These are phyloP conservation scores for Dyspetes luteomarginatus DNA, from an alignment of 2,888 invertebrate species.

Conservation along the genomic window DNA sequence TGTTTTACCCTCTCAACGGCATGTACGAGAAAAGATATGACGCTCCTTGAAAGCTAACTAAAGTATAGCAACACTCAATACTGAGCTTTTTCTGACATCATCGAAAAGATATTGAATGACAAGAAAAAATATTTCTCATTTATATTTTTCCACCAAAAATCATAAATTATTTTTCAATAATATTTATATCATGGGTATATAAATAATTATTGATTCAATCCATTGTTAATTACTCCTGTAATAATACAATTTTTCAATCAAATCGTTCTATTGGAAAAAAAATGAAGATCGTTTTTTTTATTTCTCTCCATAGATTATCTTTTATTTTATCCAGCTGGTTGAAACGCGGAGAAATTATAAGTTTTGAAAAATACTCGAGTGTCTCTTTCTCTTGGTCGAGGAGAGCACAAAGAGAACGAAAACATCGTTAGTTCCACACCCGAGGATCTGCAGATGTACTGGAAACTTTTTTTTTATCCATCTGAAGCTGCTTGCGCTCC, in stretches of 20 bases:
- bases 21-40: constrained; percentile 75
- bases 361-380: constrained; percentile 4
- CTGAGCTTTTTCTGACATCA: neutral
- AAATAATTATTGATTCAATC: too few species aligned
- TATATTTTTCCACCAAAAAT: neutral
- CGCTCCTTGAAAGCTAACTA: constrained; percentile 61
- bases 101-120: neutral
- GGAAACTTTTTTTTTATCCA: constrained; percentile 42
- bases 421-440: neutral
- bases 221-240: too few species aligned
- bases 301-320: neutral
- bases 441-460: constrained; percentile 15
- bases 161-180: neutral
- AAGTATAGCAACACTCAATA: constrained; percentile 41
- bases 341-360: neutral
- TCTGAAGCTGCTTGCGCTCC: neutral
- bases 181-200: too few species aligned
- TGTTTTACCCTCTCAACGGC: constrained; percentile 67
- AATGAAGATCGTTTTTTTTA: too few species aligned
- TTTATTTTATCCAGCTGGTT: neutral
- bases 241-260: too few species aligned
- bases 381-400: neutral
- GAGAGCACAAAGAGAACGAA: neutral
- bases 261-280: too few species aligned
- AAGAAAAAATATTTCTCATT: neutral